These are phyloP conservation scores for Tenualosa thibaudeaui DNA, from an alignment of 2,797 vertebrate genomes.

Conservation along the genomic window DNA sequence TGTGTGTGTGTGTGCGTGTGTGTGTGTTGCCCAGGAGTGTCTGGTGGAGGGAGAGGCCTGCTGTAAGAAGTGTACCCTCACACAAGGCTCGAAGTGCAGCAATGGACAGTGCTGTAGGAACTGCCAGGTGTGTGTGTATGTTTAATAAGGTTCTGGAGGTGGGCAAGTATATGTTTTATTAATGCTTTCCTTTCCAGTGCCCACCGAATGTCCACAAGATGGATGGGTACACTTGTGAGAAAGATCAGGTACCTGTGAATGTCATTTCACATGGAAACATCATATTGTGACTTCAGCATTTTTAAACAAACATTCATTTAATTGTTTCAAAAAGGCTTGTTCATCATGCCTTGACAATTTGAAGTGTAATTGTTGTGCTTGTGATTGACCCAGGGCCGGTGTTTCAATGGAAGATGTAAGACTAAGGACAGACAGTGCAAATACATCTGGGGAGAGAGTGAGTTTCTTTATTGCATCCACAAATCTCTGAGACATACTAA, in stretches of 20 bases:
- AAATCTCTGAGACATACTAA: neutral
- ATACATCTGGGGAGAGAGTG: conserved; percentile 98
- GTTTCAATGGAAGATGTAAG: conserved; percentile 96
- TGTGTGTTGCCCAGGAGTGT: conserved; percentile 81
- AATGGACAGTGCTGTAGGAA: conserved; percentile 92
- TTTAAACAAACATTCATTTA: neutral
- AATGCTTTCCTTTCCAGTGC: conserved; percentile 76
- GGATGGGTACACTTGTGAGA: conserved; percentile 96
- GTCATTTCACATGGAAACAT: neutral
- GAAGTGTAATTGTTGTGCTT: conserved; percentile 11
- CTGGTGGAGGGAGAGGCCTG: conserved; percentile 87
- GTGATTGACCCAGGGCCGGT: conserved; percentile 83
- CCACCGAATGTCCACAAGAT: conserved; percentile 95
- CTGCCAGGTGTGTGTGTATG: conserved; percentile 77
- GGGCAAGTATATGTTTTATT: neutral
- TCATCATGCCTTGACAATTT: conserved; percentile 3
- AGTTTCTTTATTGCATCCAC: conserved; percentile 63
- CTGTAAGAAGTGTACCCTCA: conserved; percentile 89
- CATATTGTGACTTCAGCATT: neutral
- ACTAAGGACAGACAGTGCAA: conserved; percentile 98
- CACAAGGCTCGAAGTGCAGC: conserved; percentile 91
- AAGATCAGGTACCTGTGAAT: conserved; percentile 80
- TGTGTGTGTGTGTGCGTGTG: neutral
- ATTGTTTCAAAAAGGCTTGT: neutral
- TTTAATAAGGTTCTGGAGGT: neutral